Base-by-base conservation (phyloP, 2,888 invertebrate species). In the Melanostoma mellinum region DNA sequence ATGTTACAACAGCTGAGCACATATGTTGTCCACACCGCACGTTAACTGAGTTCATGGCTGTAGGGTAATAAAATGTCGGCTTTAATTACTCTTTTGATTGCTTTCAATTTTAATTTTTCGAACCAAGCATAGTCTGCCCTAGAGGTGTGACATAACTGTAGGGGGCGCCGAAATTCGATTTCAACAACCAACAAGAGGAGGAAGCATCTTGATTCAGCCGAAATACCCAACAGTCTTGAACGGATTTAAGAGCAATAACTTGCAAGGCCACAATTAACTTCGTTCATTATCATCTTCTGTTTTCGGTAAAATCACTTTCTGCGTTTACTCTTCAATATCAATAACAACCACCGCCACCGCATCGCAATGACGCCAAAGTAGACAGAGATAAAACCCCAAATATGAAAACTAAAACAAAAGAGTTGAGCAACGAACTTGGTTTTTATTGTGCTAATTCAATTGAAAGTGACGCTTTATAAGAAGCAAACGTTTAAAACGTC, bases 351-450 rank as follows among this genome's bases (percentile, higher is more conserved):
- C 40, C 40, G 60, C 44, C 9, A 10, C 9, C 9, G 42, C 38
- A 36, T n/a, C 63, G 38, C 10, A 42, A 42, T 32, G 32, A 35
- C 32, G 65, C 6, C 56, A 80, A 75, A 71, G 71, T 6, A 46
- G 44, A 55, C 20, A 55, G 42, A 8, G 58, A 61, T 40, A 46
- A 58, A 60, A 58, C 30, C 8, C 9, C 36, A 44, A 78, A 60
- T 40, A 50, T n/a, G 4, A 48, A 52, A 74, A 73, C 56, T 65
- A 75, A 79, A 79, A 85, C 75, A 85, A 85, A 75, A 85, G 75
- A 79, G 75, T 85, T 85, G 75, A 72, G 85, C 67, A 76, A 80
- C 85, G 79, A 85, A 85, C 85, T 85, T 8, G 44, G 20, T 46
- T 55, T 56, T 55, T 20, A 48, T 48, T 55, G 9, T 53, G 20